phyloP scores from a whole-genome alignment of 2,888 invertebrate species.

The Teleiodes luculella region DNA sequence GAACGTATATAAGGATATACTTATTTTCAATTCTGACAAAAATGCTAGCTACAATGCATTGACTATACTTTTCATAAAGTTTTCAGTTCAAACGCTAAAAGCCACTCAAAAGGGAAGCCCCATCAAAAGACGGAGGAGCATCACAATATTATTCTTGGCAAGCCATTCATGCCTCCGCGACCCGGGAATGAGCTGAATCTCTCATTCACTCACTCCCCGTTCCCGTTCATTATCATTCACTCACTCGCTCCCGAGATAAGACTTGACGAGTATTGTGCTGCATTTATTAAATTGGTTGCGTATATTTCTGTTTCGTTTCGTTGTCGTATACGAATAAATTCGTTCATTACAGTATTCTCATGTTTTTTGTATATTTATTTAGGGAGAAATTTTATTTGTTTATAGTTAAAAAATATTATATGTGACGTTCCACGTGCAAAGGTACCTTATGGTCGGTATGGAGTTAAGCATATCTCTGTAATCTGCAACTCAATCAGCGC shows the following conservation, averaged over 20 bases:
- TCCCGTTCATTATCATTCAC: constrained; percentile 22
- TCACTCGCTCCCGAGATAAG: constrained; percentile 20
- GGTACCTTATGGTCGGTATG: too few species aligned
- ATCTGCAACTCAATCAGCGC: too few species aligned
- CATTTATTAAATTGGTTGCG: neutral
- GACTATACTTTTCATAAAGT: neutral
- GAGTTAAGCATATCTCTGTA: too few species aligned
- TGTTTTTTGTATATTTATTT: too few species aligned
- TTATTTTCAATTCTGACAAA: too few species aligned
- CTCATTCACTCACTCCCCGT: constrained; percentile 11
- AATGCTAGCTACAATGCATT: too few species aligned
- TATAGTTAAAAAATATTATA: too few species aligned
- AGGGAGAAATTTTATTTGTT: too few species aligned
- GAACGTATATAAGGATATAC: too few species aligned
- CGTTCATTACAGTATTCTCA: too few species aligned
- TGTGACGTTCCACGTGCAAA: too few species aligned
- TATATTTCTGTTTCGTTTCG: neutral
- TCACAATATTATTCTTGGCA: constrained; percentile 12
- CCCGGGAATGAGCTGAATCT: neutral
- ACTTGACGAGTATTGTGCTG: neutral
- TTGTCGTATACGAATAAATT: neutral
- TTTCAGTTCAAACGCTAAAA: neutral
- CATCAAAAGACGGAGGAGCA: constrained; percentile 1
- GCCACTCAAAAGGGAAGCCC: neutral
- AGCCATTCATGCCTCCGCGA: constrained; percentile 3